Percentiles rank a stretch among this genome's conserved stretches.
Evolutionary conservation across 2,888 invertebrate genomes (phyloP).

Genomic region (Diogma glabrata): DNA sequence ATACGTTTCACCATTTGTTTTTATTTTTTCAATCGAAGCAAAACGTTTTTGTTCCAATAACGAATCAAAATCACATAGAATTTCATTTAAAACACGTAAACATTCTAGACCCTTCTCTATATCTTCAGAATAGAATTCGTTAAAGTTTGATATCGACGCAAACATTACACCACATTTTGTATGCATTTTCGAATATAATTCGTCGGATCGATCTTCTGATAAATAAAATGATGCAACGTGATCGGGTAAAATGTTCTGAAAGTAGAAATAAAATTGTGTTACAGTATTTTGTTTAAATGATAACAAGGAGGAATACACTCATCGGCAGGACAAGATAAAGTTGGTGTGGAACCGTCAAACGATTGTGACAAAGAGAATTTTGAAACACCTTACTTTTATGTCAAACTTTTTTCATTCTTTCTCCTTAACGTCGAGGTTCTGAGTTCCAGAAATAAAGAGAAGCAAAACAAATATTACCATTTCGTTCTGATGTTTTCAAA

Average conservation of each 20-base stretch:
- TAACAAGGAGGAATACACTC: no score
- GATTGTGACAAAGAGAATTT: no score
- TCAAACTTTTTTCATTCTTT: no score
- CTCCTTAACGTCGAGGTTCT: no score
- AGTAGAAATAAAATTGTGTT: constrained; percentile 35
- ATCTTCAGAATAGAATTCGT: constrained; percentile 96
- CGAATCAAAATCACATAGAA: constrained; percentile 93
- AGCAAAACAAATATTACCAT: no score
- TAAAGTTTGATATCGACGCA: constrained; percentile 95
- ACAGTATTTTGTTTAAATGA: no score
- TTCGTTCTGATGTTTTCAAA: no score
- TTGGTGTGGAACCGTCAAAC: no score
- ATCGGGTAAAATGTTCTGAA: constrained; percentile 91
- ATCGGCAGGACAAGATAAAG: no score
- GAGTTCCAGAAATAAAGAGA: no score
- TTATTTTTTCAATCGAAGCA: constrained; percentile 85
- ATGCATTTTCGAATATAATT: constrained; percentile 36
- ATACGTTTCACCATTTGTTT: constrained; percentile 88
- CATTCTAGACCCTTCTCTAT: constrained; percentile 97
- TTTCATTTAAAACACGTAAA: constrained; percentile 93
- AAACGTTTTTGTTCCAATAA: constrained; percentile 76
- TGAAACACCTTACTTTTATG: no score
- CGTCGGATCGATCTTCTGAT: constrained; percentile 56
- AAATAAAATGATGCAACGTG: constrained; percentile 94
- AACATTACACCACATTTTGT: constrained; percentile 85